Evolutionary conservation across 2,797 vertebrate genomes (phyloP).

Genomic region (Monodelphis domestica): DNA sequence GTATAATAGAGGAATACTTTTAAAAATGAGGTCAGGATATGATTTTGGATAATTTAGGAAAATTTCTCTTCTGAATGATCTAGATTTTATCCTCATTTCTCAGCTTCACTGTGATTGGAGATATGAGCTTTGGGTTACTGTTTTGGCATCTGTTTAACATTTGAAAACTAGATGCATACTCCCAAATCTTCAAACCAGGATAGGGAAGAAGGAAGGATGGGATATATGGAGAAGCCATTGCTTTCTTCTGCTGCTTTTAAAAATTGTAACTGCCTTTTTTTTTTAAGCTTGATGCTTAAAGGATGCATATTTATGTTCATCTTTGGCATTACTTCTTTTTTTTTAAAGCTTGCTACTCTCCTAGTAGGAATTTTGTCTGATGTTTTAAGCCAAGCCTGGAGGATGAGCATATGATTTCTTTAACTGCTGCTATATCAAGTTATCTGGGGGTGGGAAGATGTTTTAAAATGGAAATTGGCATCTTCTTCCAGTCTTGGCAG

Average conservation of each 20-base stretch:
- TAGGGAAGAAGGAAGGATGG: slow-evolving; percentile 9
- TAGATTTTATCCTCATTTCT: neutral
- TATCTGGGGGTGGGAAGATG: slow-evolving; percentile 8
- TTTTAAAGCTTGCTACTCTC: slow-evolving; percentile 26
- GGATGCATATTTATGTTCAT: slow-evolving; percentile 2
- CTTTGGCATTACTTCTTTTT: slow-evolving; percentile 11
- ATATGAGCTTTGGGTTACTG: neutral
- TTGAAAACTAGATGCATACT: slow-evolving; percentile 1
- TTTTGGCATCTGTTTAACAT: neutral
- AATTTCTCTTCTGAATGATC: neutral
- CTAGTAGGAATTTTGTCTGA: slow-evolving; percentile 58
- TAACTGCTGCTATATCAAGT: slow-evolving; percentile 45
- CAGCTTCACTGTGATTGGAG: slow-evolving; percentile 22
- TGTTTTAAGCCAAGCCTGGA: slow-evolving; percentile 46
- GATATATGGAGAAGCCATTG: neutral
- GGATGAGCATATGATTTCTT: slow-evolving; percentile 38
- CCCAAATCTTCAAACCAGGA: slow-evolving; percentile 37
- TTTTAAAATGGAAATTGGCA: slow-evolving; percentile 49
- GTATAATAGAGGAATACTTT: neutral
- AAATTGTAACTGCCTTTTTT: neutral
- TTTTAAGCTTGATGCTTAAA: slow-evolving; percentile 38
- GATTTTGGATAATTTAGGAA: slow-evolving; percentile 30
- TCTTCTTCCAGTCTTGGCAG: slow-evolving; percentile 44
- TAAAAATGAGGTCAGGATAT: neutral
- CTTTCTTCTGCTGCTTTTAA: neutral